A percentile compares a stretch with the other conserved stretches of the same genome.
phyloP scores from a whole-genome alignment of 1,140 invertebrate species.

The Andricus grossulariae region DNA sequence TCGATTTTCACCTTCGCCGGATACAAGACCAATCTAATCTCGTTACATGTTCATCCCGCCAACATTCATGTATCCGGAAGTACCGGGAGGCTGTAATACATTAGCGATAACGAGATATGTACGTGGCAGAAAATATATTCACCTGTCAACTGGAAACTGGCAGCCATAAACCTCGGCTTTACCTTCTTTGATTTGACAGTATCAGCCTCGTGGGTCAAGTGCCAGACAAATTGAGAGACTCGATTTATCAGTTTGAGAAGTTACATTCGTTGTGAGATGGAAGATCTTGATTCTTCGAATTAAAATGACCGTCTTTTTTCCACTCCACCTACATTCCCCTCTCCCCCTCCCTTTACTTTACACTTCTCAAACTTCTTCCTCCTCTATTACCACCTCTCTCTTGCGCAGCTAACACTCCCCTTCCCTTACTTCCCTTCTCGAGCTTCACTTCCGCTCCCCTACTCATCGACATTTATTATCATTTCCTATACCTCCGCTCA shows the following conservation, averaged over 20 bases:
- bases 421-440: too few species aligned
- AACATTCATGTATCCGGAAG: conserved; percentile 12
- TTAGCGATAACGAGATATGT: neutral
- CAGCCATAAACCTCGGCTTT: neutral
- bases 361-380: too few species aligned
- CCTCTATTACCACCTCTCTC: too few species aligned
- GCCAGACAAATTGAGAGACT: neutral
- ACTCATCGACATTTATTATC: too few species aligned
- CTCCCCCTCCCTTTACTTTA: too few species aligned
- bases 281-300: too few species aligned
- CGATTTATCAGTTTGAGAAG: neutral
- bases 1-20: neutral
- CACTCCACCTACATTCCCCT: too few species aligned
- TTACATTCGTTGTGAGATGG: too few species aligned
- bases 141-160: neutral
- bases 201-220: neutral
- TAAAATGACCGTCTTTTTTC: too few species aligned
- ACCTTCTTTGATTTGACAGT: conserved; percentile 1
- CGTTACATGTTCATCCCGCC: neutral
- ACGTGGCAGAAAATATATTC: neutral
- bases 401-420: too few species aligned
- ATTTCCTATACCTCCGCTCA: too few species aligned
- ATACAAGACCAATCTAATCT: conserved; percentile 17
- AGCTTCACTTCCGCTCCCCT: too few species aligned
- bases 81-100: neutral